Base-by-base conservation (phyloP, 2,797 vertebrate genomes). In the Darevskia mixta region DNA sequence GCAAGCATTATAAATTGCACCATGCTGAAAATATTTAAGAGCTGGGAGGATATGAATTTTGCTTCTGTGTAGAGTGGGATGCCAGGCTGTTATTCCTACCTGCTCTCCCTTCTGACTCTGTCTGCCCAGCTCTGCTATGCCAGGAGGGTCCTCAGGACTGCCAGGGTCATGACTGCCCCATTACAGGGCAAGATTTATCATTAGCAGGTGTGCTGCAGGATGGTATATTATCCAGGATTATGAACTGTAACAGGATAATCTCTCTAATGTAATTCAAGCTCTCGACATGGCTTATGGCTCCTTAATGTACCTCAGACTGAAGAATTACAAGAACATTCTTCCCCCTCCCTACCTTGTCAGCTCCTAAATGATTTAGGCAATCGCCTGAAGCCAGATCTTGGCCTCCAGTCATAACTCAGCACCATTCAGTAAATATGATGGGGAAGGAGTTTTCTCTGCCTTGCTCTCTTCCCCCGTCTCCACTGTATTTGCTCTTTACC, bases 231-330 rank as follows among this genome's bases (percentile, higher is more conserved):
- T 97, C 96, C 96, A 97, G 97, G 98, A 98, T 98, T 98, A 98
- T 99, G 98, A 98, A 99, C 97, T 98, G 98, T 98, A 98, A 98
- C 98, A 98, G 97, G 97, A 97, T 98, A 98, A 99, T 98, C 98
- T 98, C 97, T 98, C 97, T 97, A 98, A 98, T 98, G 98, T 98
- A 99, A 99, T 98, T 97, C 97, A 98, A 98, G 98, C 98, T 97
- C 98, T 98, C 97, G 97, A 98, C 98, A 98, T 98, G 96, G 97
- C 97, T 98, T 98, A 99, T 99, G 98, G 98, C 98, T 98, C 97
- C 98, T 98, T 98, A 99, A 99, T 99, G 98, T 98, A 98, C 98
- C 98, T 98, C 98, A 98, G 98, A 98, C 98, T 98, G 97, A 98
- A 97, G 98, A 98, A 98, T 98, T 97, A 97, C 97, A 97, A 96